Conservation (phyloP, 2,113 vertebrate genomes). For the Alectura lathami region DNA sequence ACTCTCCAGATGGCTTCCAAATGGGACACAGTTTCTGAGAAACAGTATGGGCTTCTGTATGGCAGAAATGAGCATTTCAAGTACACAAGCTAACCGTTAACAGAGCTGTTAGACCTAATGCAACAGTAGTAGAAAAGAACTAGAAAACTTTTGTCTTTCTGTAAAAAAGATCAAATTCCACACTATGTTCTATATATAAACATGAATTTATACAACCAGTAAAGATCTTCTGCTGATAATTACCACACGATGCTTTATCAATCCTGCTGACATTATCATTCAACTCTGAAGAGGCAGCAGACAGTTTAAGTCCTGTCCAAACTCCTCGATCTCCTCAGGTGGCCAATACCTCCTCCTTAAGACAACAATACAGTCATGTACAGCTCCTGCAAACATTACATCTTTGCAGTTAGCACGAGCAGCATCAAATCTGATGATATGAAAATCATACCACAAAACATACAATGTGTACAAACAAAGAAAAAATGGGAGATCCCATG, state of each 20-base stretch:
- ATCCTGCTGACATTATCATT: background rate
- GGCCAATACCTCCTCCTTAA: conserved; percentile 50
- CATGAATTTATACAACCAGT: conserved; percentile 55
- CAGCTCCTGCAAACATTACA: conserved; percentile 53
- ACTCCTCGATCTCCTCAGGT: background rate
- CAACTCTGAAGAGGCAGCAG: background rate
- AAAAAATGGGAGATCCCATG: conserved; percentile 15
- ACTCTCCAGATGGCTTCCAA: background rate
- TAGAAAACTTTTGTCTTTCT: conserved; percentile 17
- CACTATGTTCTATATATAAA: conserved; percentile 45
- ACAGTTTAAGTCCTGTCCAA: conserved; percentile 3
- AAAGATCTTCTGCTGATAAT: conserved; percentile 27
- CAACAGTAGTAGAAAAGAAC: conserved; percentile 68
- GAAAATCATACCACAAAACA: conserved; percentile 46
- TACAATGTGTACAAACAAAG: conserved; percentile 38
- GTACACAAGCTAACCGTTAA: conserved; percentile 61
- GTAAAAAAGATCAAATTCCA: conserved; percentile 62
- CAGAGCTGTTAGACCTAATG: conserved; percentile 49
- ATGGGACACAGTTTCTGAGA: background rate
- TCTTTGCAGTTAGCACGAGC: conserved; percentile 27
- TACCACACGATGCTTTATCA: conserved; percentile 36
- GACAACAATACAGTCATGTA: background rate
- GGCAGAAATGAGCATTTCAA: conserved; percentile 75
- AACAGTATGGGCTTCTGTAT: conserved; percentile 64
- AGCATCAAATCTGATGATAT: conserved; percentile 23